Evolutionary conservation across 1,140 invertebrate genomes (phyloP), one percentile per base, ranked within the genome.

Genomic region (Dreissena polymorpha): DNA sequence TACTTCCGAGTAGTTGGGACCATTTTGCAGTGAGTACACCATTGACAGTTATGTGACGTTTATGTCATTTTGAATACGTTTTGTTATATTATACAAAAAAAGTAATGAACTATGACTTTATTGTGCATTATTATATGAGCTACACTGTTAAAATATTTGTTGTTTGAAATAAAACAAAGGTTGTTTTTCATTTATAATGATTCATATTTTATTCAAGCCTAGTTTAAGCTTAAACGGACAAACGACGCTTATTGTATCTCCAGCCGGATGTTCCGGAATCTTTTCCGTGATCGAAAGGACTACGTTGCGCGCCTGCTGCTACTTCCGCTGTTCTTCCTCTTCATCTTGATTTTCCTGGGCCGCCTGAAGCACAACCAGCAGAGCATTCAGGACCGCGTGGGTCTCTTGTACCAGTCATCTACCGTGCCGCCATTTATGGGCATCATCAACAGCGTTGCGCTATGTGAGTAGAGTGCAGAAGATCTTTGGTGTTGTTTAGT

Each of bases 261-360:
- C 84, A 90, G 89, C 21, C 87, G 89, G 5, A 85, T 89, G 85
- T 68, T 85, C 67, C 67, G 86, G 7, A 88, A 90, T 60, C 75
- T 89, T 12, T 86, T 75, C 69, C 72, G 89, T 21, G 88, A 87
- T 76, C 75, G 86, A 69, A 79, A 77, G 50, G 80, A 76, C 74
- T 87, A 87, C 64, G 14, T 78, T 10, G 65, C 76, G 13, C 71
- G 87, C 23, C 76, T 84, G 3, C 69, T 86, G 25, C 57, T 84
- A 27, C 27, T 87, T 21, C 68, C 86, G 1, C 12, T 85, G 10
- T 87, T 86, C 57, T 53, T 78, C 21, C 25, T 79, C 0, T 87
- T 87, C 70, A 78, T 88, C 39, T n/a, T 78, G 14, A 69, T 87
- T 7, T 88, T 88, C 71, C 80, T 88, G 29, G 86, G 84, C 14